Evolutionary conservation across 2,113 vertebrate species (phyloP), one percentile per base, ranked within the genome.

Genomic region (Psilopsiagon aymara): DNA sequence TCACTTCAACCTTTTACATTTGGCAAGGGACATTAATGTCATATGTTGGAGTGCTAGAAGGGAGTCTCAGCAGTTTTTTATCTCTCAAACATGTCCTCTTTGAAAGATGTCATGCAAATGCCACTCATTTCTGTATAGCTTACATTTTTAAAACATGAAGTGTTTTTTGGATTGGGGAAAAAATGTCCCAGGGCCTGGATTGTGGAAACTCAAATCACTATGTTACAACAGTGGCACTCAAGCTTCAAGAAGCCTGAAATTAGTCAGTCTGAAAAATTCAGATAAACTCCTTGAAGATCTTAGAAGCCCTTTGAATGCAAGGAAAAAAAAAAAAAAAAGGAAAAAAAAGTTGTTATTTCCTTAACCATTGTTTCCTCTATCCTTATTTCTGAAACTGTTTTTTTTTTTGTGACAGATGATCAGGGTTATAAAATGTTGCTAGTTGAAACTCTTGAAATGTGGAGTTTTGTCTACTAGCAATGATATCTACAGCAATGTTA

Each of bases 1-100:
- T 94, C 60, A 66, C 10, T 86, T 93, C 43, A 86, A 74, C 76
- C 43, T 86, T 88, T 84, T 88, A 62, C 8, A 43, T 88, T 84
- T 86, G 62, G 57, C 66, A 90, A 64, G 80, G 60, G 55, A 86
- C 27, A 47, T 81, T 83, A 90, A 83, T 74, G 73, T 86, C 49
- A 16, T 51, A 39, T 46, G 39, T 57, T 93, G 43, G 43, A 93
- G 46, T 41, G 28, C 52, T 93, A 69, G 39, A 84, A 81, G 20
- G 21, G 27, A 80, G 82, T 82, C 47, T 77, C 80, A 79, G 62
- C 12, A 11, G 2, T 73, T 88, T 39, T n/a, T 68, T 81, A 44
- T 83, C 55, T 67, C 59, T 77, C 55, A 71, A 70, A 71, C 6
- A n/a, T 4, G 2, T 78, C 35, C 19, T 66, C 33, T 92, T 93